These are phyloP conservation scores for Rhinopomastus cyanomelas DNA, from an alignment of 2,113 vertebrate species.

Conservation along the genomic window DNA sequence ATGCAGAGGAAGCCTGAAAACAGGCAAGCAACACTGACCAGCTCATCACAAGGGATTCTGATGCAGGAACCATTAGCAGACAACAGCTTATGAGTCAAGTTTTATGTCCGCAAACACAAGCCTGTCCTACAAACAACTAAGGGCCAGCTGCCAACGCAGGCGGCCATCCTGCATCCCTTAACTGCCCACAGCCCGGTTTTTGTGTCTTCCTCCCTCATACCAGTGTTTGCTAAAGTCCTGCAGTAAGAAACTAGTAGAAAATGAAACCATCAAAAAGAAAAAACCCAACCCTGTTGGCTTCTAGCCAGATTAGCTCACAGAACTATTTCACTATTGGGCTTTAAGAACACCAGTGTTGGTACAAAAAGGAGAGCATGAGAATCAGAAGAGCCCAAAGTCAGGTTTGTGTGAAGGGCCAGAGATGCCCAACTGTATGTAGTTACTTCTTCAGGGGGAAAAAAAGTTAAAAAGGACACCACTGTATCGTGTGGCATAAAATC, in stretches of 20 bases:
- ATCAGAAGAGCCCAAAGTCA: not conserved
- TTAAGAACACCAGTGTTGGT: not conserved
- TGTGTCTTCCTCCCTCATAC: rapidly evolving
- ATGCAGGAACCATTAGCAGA: not conserved
- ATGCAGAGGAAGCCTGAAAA: not conserved
- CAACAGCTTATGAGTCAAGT: not conserved
- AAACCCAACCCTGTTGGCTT: not conserved
- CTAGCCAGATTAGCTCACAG: not conserved
- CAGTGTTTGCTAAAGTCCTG: not conserved
- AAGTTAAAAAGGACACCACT: not conserved
- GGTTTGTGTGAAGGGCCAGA: not conserved
- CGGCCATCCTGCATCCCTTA: not conserved
- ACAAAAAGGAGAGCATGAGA: not conserved
- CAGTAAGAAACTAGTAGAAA: not conserved
- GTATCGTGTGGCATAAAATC: not conserved
- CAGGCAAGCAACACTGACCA: not conserved
- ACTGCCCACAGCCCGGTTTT: not conserved
- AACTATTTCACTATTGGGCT: not conserved
- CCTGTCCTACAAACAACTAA: not conserved
- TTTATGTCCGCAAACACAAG: not conserved
- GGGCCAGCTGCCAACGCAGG: not conserved
- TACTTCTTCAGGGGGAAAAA: not conserved
- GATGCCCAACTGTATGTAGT: not conserved
- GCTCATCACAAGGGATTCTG: not conserved
- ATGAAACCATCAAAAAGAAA: not conserved